Conservation (phyloP, 2,888 invertebrate species). For the Drosophila aldrichi region DNA sequence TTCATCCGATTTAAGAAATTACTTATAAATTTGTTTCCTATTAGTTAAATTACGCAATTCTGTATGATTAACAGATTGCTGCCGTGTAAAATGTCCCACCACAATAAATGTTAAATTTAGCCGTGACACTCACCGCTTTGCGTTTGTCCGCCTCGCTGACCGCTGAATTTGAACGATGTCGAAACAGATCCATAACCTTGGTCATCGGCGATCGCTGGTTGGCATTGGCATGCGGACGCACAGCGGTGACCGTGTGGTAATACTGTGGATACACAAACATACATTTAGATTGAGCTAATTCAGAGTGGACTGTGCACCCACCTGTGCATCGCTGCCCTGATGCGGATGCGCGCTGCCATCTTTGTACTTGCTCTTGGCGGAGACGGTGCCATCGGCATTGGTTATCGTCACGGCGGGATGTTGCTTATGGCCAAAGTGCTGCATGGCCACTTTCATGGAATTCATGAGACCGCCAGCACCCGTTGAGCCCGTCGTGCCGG, state of each 20-base stretch:
- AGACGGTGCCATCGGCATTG: constrained; percentile 75
- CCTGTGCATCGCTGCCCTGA: constrained; percentile 87
- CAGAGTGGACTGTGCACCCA: constrained; percentile 39
- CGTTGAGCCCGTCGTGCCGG: constrained; percentile 41
- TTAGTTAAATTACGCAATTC: no score
- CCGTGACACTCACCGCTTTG: constrained; percentile 88
- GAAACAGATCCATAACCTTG: constrained; percentile 96
- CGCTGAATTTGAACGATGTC: constrained; percentile 90
- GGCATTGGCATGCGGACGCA: constrained; percentile 86
- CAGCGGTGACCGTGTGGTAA: constrained; percentile 90
- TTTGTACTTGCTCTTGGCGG: constrained; percentile 86
- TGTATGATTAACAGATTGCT: neutral
- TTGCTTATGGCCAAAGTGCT: constrained; percentile 85
- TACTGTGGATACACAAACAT: constrained; percentile 86
- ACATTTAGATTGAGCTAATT: neutral
- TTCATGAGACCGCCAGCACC: constrained; percentile 88
- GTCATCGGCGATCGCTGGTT: constrained; percentile 90
- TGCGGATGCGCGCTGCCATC: constrained; percentile 91
- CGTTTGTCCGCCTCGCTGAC: constrained; percentile 90
- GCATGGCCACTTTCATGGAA: constrained; percentile 93
- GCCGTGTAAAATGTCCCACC: neutral
- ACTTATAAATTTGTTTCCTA: neutral
- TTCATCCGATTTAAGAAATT: neutral
- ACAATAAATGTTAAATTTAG: constrained; percentile 29
- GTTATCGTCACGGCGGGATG: constrained; percentile 84